Evolutionary conservation across 1,140 invertebrate species (phyloP), one percentile per base, ranked within the genome.

Genomic region (Dreissena polymorpha): DNA sequence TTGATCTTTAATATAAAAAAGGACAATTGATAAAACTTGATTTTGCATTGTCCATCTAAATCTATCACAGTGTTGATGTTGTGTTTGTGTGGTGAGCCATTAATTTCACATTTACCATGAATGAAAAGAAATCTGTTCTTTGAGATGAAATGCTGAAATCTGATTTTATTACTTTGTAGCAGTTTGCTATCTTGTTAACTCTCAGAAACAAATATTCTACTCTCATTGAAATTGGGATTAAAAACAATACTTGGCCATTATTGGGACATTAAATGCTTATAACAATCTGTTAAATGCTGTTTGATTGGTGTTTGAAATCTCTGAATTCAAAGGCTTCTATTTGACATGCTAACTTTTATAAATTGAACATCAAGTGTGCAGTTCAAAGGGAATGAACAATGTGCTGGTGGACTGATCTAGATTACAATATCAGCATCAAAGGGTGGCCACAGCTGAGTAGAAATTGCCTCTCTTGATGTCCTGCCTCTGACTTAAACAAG

Each of bases 1-100:
- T 74, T 82, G 79, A 82, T 82, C 79, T 23, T 29, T 53, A 64
- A 72, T 72, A 80, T 39, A 39, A 79, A 80, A 29, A 70, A 39
- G 21, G 70, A 60, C 10, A 25, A 27, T 65, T 80, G 18, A 70
- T 53, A 70, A 63, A 49, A 27, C 63, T 68, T 10, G 49, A 63
- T 72, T 71, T 71, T 55, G 57, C 68, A 71, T 53, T 72, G 79
- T 74, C 71, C 79, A 82, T 73, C 71, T 74, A 82, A 74, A 82
- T 74, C 63, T 82, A 74, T 82, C 63, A 74, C 16, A 51, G 50
- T 16, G 68, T 18, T 73, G 60, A 74, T 74, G 78, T 63, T 80
- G 25, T 71, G 71, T 80, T 80, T 71, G 29, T 72, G 29, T 51
- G 67, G n/a, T 10, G 23, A 39, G 16, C 68, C 23, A 72, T 72